A percentile compares a stretch with the other conserved stretches of the same genome.
These are phyloP conservation scores for Rosalia funebris DNA, from an alignment of 2,888 invertebrate species.

Conservation along the genomic window DNA sequence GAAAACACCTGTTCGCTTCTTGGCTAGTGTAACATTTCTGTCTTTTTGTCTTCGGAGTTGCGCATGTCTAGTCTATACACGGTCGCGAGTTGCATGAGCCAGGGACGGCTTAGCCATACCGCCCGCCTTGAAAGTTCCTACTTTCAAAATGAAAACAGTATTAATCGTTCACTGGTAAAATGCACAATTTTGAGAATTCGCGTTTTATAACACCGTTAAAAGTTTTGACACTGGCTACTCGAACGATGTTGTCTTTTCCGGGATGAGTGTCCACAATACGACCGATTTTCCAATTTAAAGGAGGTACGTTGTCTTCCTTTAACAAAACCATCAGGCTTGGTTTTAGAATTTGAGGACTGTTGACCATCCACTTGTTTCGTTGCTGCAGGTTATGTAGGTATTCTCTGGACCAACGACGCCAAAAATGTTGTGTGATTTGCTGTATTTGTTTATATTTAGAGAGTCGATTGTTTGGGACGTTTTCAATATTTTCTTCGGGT, in stretches of 20 bases:
- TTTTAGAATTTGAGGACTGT: not conserved
- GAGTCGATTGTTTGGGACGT: not conserved
- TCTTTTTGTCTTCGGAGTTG: no score
- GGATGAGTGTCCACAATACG: constrained; percentile 9
- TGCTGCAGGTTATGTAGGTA: constrained; percentile 21
- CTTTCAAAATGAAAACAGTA: not conserved
- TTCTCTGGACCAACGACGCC: constrained; percentile 10
- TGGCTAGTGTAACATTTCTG: no score
- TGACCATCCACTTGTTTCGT: constrained; percentile 16
- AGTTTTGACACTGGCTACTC: constrained; percentile 6
- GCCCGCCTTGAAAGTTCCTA: not conserved
- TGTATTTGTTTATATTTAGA: constrained; percentile 8
- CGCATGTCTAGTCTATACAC: no score
- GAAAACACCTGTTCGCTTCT: no score
- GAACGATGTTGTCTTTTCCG: constrained; percentile 6
- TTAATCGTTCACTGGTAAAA: not conserved
- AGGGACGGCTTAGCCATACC: no score
- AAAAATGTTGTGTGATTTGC: constrained; percentile 11
- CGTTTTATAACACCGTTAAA: not conserved
- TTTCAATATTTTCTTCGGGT: not conserved
- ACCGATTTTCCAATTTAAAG: no score
- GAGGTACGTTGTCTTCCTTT: no score
- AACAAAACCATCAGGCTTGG: constrained; percentile 6
- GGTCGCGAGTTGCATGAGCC: no score
- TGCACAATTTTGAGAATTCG: not conserved